These are phyloP conservation scores for Clamator glandarius DNA, from an alignment of 2,797 vertebrate species.

Conservation along the genomic window DNA sequence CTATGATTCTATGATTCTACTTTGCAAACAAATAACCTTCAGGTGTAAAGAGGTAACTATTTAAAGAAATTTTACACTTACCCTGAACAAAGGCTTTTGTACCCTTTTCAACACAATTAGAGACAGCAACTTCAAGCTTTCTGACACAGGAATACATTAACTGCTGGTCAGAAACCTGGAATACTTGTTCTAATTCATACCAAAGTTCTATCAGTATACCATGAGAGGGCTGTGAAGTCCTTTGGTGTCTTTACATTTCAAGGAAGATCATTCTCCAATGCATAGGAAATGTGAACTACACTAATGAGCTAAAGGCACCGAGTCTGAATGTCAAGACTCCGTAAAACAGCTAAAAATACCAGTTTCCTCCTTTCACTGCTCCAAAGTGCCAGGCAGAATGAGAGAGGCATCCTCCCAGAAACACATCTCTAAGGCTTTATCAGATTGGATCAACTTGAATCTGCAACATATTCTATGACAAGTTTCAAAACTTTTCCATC, in stretches of 20 bases:
- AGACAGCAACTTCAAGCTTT: neutral
- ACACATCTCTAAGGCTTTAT: neutral
- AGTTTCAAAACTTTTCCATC: neutral
- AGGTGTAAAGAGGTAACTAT: neutral
- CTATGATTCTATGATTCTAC: too few relatives aligned
- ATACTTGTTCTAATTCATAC: neutral
- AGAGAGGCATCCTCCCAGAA: neutral
- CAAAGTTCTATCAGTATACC: neutral
- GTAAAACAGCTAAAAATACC: neutral
- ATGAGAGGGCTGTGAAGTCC: neutral
- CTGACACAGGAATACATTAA: neutral
- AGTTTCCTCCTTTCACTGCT: neutral
- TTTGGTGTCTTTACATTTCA: neutral
- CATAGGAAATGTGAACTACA: neutral
- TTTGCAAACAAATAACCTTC: neutral
- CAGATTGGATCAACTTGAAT: neutral
- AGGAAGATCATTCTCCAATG: neutral
- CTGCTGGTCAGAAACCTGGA: neutral
- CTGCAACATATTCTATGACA: rapidly evolving
- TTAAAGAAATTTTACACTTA: neutral
- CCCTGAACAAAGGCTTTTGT: neutral
- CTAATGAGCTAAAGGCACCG: neutral
- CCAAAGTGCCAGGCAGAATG: neutral
- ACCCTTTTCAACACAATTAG: neutral
- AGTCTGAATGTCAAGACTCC: neutral